Evolutionary conservation across 2,113 vertebrate genomes (phyloP).

Genomic region (Salvelinus sp.): DNA sequence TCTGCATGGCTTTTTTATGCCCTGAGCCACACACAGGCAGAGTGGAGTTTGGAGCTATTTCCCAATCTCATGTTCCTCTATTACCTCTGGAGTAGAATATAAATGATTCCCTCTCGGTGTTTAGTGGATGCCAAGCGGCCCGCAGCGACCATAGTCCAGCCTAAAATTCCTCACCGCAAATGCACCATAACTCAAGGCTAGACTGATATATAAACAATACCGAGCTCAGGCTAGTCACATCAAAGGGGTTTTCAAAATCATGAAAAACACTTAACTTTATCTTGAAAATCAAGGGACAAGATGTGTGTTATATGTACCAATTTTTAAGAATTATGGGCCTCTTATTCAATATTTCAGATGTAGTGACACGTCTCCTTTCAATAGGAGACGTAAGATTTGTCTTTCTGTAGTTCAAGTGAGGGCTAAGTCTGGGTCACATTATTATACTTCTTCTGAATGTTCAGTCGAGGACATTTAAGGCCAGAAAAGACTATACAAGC

Average conservation of each 20-base stretch:
- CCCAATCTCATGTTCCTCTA: slow-evolving; percentile 78
- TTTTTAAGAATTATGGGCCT: no score
- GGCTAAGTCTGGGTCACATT: slow-evolving; percentile 39
- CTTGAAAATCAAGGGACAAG: neutral
- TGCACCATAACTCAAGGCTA: slow-evolving; percentile 68
- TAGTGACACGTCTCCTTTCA: neutral
- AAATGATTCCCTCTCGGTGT: slow-evolving; percentile 75
- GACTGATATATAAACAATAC: slow-evolving; percentile 76
- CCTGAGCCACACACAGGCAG: slow-evolving; percentile 70
- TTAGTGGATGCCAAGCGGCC: slow-evolving; percentile 73
- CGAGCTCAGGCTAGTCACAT: slow-evolving; percentile 31
- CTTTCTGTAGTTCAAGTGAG: slow-evolving; percentile 34
- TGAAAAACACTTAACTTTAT: neutral
- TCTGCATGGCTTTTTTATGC: slow-evolving; percentile 65
- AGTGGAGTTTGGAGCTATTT: slow-evolving; percentile 74
- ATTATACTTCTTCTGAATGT: slow-evolving; percentile 35
- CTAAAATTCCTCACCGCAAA: slow-evolving; percentile 75
- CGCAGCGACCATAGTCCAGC: slow-evolving; percentile 70
- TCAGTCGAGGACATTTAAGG: slow-evolving; percentile 54
- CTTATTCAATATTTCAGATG: neutral
- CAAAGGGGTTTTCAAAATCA: neutral
- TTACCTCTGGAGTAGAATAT: slow-evolving; percentile 81
- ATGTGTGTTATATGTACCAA: no score
- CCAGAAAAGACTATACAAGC: slow-evolving; percentile 40
- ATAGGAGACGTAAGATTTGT: slow-evolving; percentile 1